Base-by-base conservation (phyloP, 2,113 vertebrate species). In the Falco punctatus region DNA sequence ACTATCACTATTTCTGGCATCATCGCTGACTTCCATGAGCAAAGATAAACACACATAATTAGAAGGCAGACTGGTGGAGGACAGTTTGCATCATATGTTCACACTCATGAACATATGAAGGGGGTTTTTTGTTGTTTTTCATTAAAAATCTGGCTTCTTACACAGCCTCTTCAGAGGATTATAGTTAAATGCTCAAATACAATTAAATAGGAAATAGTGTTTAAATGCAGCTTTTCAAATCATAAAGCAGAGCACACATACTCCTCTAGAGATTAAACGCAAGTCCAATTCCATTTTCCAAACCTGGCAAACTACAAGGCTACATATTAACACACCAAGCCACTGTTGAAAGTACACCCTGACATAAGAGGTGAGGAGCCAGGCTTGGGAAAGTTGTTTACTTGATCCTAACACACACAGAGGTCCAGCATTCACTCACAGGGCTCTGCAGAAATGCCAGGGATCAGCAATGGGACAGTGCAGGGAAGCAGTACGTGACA, bases 1-100 rank as follows among this genome's bases (percentile, higher is more conserved):
- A 48, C 79, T 87, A 15, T 30, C 70, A 10, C 91, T 95, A 64
- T 81, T 95, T 89, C 89, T 86, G 89, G 77, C 77, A 74, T 71
- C 33, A 49, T 61, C 48, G n/a, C 55, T 5, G 33, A 59, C 55
- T 30, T 89, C 28, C 26, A 35, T 0, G 0, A 78, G 30, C 46
- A 49, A 28, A 18, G 26, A 44, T 28, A 35, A 66, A 44, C 14
- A 13, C 30, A 70, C 21, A 2, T n/a, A 38, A 70, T 79, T 67
- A 87, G 81, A 78, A 84, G 15, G 54, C 69, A 89, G 66, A n/a
- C 11, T 46, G 10, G 40, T 23, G 28, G 70, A 81, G 48, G 27
- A 20, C 61, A 42, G 38, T 64, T 59, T 67, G 19, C 52, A 64
- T 75, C 22, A 2, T 49, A 10, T 30, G 19, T 42, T 81, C 51